These are phyloP conservation scores for Cataglyphis altisquamis DNA, from an alignment of 2,888 invertebrate species.

Conservation along the genomic window DNA sequence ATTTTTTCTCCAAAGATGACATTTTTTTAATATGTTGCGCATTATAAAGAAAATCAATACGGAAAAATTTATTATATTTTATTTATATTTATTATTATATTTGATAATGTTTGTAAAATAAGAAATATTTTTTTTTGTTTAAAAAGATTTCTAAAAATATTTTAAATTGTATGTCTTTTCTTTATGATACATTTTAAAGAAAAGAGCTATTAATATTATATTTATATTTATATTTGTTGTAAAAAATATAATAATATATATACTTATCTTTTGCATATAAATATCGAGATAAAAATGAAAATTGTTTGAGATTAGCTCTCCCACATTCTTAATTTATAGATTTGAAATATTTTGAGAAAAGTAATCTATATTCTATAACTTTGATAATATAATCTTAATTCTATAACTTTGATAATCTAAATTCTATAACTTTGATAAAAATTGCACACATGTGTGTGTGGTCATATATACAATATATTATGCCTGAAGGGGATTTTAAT, in stretches of 20 bases:
- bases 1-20: not conserved
- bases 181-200: not conserved
- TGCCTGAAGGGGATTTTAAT: constrained; percentile 3
- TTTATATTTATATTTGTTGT: not conserved
- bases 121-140: not conserved
- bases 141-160: not conserved
- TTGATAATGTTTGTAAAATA: not conserved
- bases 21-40: not conserved
- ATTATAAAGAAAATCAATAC: not conserved
- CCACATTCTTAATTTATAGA: not conserved
- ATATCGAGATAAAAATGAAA: not conserved
- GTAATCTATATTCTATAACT: not conserved
- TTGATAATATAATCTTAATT: not conserved
- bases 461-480: not conserved
- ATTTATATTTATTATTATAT: not conserved
- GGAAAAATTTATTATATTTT: not conserved
- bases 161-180: not conserved
- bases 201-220: not conserved
- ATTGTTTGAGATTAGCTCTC: not conserved
- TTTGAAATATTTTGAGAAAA: not conserved
- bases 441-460: not conserved
- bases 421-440: not conserved
- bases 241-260: not conserved
- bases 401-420: not conserved
- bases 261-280: not conserved